Evolutionary conservation across 2,797 vertebrate genomes (phyloP).

Genomic region (Diplodus sargus): DNA sequence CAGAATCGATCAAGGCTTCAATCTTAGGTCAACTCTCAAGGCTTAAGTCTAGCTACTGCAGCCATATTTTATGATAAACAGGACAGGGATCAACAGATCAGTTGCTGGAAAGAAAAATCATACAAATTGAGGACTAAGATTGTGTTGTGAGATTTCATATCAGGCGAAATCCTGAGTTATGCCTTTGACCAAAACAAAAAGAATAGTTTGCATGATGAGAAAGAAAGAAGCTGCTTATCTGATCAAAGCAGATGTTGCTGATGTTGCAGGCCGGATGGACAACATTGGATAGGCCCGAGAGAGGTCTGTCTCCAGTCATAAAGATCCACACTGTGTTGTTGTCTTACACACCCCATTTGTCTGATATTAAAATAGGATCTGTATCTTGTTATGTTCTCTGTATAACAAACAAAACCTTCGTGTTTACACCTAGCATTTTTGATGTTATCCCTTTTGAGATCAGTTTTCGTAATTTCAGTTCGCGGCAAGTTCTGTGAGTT

Average conservation of each 20-base stretch:
- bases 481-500: no score
- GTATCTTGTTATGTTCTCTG: no score
- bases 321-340: slow-evolving; percentile 10
- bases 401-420: no score
- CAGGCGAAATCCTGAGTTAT: background rate
- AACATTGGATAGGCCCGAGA: slow-evolving; percentile 22
- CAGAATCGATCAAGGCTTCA: slow-evolving; percentile 32
- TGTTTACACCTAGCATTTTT: no score
- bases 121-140: background rate
- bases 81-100: slow-evolving; percentile 4
- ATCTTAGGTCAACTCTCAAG: slow-evolving; percentile 17
- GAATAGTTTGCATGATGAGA: slow-evolving; percentile 8
- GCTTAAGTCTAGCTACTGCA: slow-evolving; percentile 25
- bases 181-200: slow-evolving; percentile 33
- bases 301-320: slow-evolving; percentile 4
- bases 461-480: no score
- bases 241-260: slow-evolving; percentile 51
- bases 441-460: no score
- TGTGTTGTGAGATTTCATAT: slow-evolving; percentile 31
- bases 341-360: background rate
- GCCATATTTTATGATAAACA: slow-evolving; percentile 25
- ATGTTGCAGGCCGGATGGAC: slow-evolving; percentile 29
- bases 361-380: no score
- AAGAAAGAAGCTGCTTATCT: slow-evolving; percentile 34
- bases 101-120: slow-evolving; percentile 3